Base-by-base conservation (phyloP, 2,797 vertebrate species). In the Chelon auratus region DNA sequence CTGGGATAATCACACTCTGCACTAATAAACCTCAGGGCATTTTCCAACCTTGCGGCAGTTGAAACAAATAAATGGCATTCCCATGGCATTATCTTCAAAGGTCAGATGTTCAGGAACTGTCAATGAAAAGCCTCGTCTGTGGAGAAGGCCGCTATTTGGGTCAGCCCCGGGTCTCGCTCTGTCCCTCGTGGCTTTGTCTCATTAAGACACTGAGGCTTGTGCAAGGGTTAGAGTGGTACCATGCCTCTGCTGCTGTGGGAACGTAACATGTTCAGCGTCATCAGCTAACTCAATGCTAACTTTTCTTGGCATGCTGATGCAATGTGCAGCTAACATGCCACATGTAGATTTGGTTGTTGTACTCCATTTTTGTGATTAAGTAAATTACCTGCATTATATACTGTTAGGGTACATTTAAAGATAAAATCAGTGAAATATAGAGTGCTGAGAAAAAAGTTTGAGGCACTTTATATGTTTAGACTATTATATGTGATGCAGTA, bases 51-150 rank as follows among this genome's bases (percentile, higher is more conserved):
- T 24, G 56, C 40, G 37, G 48, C 59, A 56, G 39, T 39, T 42
- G 50, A 58, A 75, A 61, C 1, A 17, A 50, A 54, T 62, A 69
- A 80, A 57, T 60, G 48, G 26, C 61, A 56, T 76, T 76, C 61
- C 52, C 57, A 22, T 62, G 73, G 62, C 58, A 85, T 89, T 83
- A 68, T 79, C 62, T 64, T 66, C 1, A 78, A 87, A 89, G 81
- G 78, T 84, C 77, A 81, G 0, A 54, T 36, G 48, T 39, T 42
- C 2, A 58, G 61, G 69, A 11, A 17, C 59, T 58, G 70, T 60
- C 54, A 69, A 64, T 65, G 55, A 68, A 66, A 66, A 69, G 51
- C 33, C 20, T 61, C 0, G 62, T 47, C 53, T 71, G 76, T 43
- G 1, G 5, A 63, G 57, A 36, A 33, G 66, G 55, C 67, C 64